Base-by-base conservation (phyloP, 2,113 vertebrate species). In the Aegotheles bennettii region DNA sequence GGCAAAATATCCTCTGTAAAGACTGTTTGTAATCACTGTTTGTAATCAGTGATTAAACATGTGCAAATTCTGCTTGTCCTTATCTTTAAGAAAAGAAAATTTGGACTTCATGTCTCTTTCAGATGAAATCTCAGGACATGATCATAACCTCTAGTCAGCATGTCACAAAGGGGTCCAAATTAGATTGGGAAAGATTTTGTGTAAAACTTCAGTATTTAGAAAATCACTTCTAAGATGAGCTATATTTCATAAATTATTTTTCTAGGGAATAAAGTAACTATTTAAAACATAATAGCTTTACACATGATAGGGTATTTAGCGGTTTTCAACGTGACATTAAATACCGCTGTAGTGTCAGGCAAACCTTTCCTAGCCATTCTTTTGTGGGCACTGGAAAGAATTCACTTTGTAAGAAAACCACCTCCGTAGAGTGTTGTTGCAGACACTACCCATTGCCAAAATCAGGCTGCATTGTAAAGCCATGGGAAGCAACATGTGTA, bases 201-300 rank as follows among this genome's bases (percentile, higher is more conserved):
- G 86, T 74, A 79, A 81, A 95, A 78, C 59, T 84, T 87, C 64
- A 84, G 70, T 89, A 68, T 94, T 94, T 84, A 93, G 90, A 61
- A 96, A 96, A 94, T 97, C 42, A 83, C 63, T 93, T 84, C 53
- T 68, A 90, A 77, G 88, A 93, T 95, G 77, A 96, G 57, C 56
- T 90, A 68, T 83, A 50, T 73, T 84, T 89, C 31, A 93, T 40
- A 67, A 83, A 47, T 73, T 76, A 26, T 48, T 48, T 69, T 74
- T 87, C 71, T 79, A 43, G 14, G 35, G 33, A 77, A 87, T 67
- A 74, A 76, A 84, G 24, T 53, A 79, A 50, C 84, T 83, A 60
- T 71, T 94, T 73, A 64, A 89, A 89, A 76, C 48, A 25, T 40
- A 75, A 42, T 64, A 93, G 26, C 56, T 83, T 89, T 73, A 65